These are phyloP conservation scores for Takifugu flavidus DNA, from an alignment of 2,113 vertebrate species.

Conservation along the genomic window DNA sequence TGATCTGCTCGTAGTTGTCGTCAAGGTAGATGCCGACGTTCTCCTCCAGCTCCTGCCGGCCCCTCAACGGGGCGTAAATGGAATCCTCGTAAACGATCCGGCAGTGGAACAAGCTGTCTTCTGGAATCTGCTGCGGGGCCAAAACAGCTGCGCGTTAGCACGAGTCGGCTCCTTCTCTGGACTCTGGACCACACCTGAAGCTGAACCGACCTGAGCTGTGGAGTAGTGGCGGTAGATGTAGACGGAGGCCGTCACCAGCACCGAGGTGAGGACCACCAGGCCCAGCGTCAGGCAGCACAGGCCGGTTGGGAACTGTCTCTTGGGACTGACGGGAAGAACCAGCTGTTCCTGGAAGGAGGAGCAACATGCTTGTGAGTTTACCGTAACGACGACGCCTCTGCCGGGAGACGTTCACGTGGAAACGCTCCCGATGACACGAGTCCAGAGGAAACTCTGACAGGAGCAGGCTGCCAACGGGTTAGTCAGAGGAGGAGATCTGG, in stretches of 20 bases:
- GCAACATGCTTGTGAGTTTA: not conserved
- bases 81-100: constrained; percentile 86
- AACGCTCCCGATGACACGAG: not conserved
- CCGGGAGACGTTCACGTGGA: not conserved
- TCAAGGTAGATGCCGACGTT: constrained; percentile 89
- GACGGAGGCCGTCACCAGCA: constrained; percentile 82
- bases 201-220: constrained; percentile 79
- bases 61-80: constrained; percentile 76
- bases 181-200: constrained; percentile 16
- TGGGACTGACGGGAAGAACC: constrained; percentile 64
- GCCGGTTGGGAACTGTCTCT: constrained; percentile 73
- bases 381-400: not conserved
- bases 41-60: constrained; percentile 85
- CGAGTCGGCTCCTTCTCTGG: too few relatives aligned
- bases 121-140: constrained; percentile 75
- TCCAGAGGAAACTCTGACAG: constrained; percentile 16
- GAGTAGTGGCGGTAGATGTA: constrained; percentile 89
- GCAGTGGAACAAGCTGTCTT: constrained; percentile 89
- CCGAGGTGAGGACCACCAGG: constrained; percentile 82
- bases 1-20: constrained; percentile 91
- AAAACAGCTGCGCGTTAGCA: constrained; percentile 29
- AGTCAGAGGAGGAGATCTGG: constrained; percentile 41
- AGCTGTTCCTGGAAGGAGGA: constrained; percentile 71
- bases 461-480: constrained; percentile 33
- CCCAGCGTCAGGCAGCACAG: constrained; percentile 86